Percentiles rank a stretch among this genome's conserved stretches.
Evolutionary conservation across 2,113 vertebrate species (phyloP).

Genomic region (Sinocyclocheilus maitianheensis): DNA sequence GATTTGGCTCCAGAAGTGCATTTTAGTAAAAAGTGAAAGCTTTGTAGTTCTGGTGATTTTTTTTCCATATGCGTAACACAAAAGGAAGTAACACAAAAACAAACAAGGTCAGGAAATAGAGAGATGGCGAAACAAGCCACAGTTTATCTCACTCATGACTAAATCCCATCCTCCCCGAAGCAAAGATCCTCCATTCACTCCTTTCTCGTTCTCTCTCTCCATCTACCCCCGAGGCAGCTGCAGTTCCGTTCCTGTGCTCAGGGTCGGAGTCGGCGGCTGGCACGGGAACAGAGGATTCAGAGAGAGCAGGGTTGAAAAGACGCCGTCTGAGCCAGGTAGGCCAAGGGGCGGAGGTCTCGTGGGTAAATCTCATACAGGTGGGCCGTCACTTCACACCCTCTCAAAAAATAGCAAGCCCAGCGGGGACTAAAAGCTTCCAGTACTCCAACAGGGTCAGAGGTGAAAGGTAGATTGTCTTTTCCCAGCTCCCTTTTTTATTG

Average conservation of each 20-base stretch:
- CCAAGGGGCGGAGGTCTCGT: conserved; percentile 31
- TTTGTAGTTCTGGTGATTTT: conserved; percentile 34
- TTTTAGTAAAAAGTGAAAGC: conserved; percentile 28
- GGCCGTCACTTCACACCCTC: conserved; percentile 42
- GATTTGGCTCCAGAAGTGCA: conserved; percentile 34
- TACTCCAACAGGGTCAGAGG: background rate
- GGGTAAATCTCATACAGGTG: conserved; percentile 45
- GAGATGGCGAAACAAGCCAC: conserved; percentile 52
- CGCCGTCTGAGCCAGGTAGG: conserved; percentile 34
- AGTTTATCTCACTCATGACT: conserved; percentile 52
- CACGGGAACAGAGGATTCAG: conserved; percentile 40
- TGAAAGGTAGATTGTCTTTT: conserved; percentile 5
- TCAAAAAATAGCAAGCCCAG: conserved; percentile 11
- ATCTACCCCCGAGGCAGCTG: conserved; percentile 15
- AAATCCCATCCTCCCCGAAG: conserved; percentile 43
- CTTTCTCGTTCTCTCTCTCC: background rate
- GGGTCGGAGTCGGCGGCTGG: conserved; percentile 32
- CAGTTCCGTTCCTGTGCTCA: conserved; percentile 8
- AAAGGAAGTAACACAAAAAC: conserved; percentile 42
- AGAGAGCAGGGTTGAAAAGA: conserved; percentile 30
- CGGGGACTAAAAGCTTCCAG: conserved; percentile 31
- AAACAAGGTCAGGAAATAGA: conserved; percentile 46
- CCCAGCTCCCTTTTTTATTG: conserved; percentile 24
- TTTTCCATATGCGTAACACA: background rate
- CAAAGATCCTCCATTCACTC: conserved; percentile 34